phyloP scores from a whole-genome alignment of 2,888 invertebrate species.

The Phengaris alcon region DNA sequence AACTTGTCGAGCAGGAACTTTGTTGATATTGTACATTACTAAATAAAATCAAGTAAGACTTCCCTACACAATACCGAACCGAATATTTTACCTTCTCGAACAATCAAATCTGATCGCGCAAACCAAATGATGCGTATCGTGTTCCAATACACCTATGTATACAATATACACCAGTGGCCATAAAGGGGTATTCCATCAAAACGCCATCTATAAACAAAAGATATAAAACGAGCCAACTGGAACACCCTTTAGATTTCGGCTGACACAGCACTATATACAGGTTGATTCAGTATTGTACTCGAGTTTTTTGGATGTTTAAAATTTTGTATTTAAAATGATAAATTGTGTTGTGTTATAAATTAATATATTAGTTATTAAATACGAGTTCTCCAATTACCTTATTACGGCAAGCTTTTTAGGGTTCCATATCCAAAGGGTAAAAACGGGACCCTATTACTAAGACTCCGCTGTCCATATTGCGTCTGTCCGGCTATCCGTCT shows the following conservation, averaged over 20 bases:
- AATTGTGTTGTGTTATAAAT: no score
- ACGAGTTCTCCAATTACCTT: no score
- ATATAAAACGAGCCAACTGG: slow-evolving; percentile 74
- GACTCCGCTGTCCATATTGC: no score
- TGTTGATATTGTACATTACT: background rate
- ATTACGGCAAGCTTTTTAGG: no score
- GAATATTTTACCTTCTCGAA: background rate
- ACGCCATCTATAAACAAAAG: slow-evolving; percentile 67
- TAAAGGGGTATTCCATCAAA: slow-evolving; percentile 63
- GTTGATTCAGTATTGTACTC: slow-evolving; percentile 41
- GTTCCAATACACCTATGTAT: background rate
- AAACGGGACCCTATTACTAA: no score
- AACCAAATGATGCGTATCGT: slow-evolving; percentile 26
- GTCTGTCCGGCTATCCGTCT: no score
- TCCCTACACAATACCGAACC: background rate
- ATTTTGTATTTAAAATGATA: background rate
- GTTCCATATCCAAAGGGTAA: no score
- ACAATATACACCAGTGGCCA: slow-evolving; percentile 17
- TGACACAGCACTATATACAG: slow-evolving; percentile 66
- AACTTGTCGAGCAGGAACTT: no score
- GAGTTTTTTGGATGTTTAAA: background rate
- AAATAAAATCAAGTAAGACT: background rate
- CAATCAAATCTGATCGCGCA: slow-evolving; percentile 22
- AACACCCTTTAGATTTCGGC: slow-evolving; percentile 66
- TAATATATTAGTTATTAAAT: no score